Percentiles rank a stretch among this genome's conserved stretches.
Conservation (phyloP, 2,888 invertebrate species). For the Lasioglossum pauxillum region DNA sequence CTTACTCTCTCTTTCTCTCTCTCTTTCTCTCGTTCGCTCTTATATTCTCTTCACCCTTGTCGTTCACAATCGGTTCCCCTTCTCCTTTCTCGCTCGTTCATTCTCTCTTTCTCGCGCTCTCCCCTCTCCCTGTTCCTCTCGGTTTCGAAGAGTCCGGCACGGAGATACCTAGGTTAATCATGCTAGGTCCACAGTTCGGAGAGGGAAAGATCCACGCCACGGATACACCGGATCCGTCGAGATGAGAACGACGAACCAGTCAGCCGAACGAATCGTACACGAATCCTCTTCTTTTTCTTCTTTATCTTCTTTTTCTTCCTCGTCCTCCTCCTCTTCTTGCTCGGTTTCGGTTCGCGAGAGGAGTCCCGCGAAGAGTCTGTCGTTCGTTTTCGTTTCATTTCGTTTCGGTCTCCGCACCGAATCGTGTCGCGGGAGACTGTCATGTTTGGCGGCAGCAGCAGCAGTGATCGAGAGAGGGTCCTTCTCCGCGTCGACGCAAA, state of each 20-base stretch:
- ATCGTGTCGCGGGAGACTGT: background rate
- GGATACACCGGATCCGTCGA: conserved; percentile 35
- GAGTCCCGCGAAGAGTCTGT: background rate
- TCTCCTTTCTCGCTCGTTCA: background rate
- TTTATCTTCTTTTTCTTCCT: background rate
- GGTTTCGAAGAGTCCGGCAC: conserved; percentile 39
- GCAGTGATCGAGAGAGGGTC: conserved; percentile 65
- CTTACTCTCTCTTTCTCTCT: background rate
- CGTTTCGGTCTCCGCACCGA: background rate
- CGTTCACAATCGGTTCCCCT: conserved; percentile 1
- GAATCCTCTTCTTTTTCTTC: conserved; percentile 3
- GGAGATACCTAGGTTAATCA: conserved; percentile 31
- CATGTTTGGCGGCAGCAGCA: conserved; percentile 41
- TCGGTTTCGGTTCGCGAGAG: conserved; percentile 12
- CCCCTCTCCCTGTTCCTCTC: conserved; percentile 18
- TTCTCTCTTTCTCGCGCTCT: conserved; percentile 18
- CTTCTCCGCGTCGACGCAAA: conserved; percentile 68
- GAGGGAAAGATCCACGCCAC: conserved; percentile 50
- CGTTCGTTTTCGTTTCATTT: conserved; percentile 5
- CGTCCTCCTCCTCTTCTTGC: background rate
- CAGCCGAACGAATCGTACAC: conserved; percentile 19
- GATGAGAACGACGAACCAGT: conserved; percentile 19
- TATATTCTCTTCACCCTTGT: conserved; percentile 6
- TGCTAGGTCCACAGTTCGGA: conserved; percentile 25
- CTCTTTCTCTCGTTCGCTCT: background rate